A percentile compares a stretch with the other conserved stretches of the same genome.
These are phyloP conservation scores for Andricus grossulariae DNA, from an alignment of 1,140 invertebrate species.

Conservation along the genomic window DNA sequence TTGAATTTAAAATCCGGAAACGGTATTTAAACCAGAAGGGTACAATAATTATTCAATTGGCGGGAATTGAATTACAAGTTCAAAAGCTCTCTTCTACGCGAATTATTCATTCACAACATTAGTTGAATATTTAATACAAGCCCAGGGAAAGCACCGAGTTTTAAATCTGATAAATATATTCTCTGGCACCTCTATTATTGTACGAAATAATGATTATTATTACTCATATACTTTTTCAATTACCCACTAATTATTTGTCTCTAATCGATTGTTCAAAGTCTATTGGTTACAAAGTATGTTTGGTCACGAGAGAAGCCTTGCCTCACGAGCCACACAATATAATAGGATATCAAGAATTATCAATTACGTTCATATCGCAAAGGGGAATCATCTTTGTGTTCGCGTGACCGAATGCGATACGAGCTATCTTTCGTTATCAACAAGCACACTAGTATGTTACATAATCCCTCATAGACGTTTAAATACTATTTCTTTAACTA, in stretches of 20 bases:
- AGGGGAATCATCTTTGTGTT: conserved; percentile 46
- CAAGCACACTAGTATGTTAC: not conserved
- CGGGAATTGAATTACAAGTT: no score
- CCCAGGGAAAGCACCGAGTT: no score
- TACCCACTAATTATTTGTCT: not conserved
- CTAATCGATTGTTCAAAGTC: conserved; percentile 2
- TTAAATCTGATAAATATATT: no score
- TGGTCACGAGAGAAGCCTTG: conserved; percentile 37
- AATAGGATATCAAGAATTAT: conserved; percentile 62
- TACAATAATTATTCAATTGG: no score
- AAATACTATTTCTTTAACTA: not conserved
- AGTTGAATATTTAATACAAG: no score
- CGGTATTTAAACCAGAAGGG: no score
- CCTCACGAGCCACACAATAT: conserved; percentile 33
- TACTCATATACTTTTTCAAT: not conserved
- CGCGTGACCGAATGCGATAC: conserved; percentile 53
- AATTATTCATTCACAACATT: no score
- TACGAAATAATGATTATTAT: not conserved
- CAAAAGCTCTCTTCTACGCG: no score
- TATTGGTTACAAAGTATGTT: conserved; percentile 1
- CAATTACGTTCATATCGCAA: conserved; percentile 57
- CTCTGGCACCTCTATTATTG: not conserved
- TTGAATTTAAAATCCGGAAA: no score
- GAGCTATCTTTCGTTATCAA: conserved; percentile 27
- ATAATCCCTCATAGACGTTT: not conserved